Conservation (phyloP, 2,888 invertebrate genomes). For the Gari tellinella region DNA sequence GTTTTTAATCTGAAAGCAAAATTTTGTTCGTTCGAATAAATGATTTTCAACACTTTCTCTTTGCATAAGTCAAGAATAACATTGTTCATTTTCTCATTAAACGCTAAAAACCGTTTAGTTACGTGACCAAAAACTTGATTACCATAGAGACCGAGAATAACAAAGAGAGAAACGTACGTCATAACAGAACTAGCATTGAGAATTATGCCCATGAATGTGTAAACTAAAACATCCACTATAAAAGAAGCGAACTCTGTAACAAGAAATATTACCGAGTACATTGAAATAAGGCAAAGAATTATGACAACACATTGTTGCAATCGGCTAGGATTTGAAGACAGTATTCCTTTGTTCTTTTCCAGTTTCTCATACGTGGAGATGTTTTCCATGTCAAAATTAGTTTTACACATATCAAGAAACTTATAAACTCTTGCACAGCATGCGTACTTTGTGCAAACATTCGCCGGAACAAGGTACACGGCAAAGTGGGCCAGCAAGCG, state of each 20-base stretch:
- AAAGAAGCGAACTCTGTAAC: conserved; percentile 78
- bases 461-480: conserved; percentile 63
- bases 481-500: conserved; percentile 72
- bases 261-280: conserved; percentile 74
- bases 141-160: conserved; percentile 76
- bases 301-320: conserved; percentile 62
- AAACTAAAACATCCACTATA: conserved; percentile 77
- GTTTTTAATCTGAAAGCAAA: conserved; percentile 74
- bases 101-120: conserved; percentile 73
- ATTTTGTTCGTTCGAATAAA: conserved; percentile 64
- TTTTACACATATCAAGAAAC: conserved; percentile 12
- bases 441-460: no score
- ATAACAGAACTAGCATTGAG: conserved; percentile 75
- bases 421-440: no score
- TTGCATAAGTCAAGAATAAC: conserved; percentile 63
- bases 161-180: conserved; percentile 74
- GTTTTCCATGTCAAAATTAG: conserved; percentile 35
- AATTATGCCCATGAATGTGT: conserved; percentile 79
- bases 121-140: conserved; percentile 77
- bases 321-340: conserved; percentile 25
- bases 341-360: conserved; percentile 40
- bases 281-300: conserved; percentile 65
- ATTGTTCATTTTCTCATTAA: conserved; percentile 73
- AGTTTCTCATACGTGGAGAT: conserved; percentile 51
- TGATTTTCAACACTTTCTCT: conserved; percentile 28